Evolutionary conservation across 2,797 vertebrate genomes (phyloP).

Genomic region (Lutjanus argentimaculatus): DNA sequence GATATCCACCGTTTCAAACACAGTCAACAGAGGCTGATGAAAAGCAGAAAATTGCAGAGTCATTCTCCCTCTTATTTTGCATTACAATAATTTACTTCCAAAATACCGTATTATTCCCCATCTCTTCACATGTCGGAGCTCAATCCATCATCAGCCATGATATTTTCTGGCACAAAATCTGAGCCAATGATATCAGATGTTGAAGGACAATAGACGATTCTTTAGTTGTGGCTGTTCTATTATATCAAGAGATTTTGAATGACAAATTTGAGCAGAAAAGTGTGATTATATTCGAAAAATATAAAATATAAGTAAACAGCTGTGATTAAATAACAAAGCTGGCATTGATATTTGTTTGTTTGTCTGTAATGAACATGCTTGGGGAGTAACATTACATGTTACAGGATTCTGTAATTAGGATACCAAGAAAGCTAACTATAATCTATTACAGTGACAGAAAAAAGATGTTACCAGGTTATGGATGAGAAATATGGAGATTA

Average conservation of each 20-base stretch:
- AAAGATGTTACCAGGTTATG: too few relatives aligned
- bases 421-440: too few relatives aligned
- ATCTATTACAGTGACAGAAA: too few relatives aligned
- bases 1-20: conserved; percentile 15
- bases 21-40: not conserved
- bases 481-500: too few relatives aligned
- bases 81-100: not conserved
- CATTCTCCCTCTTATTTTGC: conserved; percentile 3
- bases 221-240: not conserved
- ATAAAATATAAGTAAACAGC: not conserved
- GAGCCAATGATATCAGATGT: not conserved
- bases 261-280: not conserved
- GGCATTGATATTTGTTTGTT: not conserved
- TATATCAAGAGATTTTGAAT: conserved; percentile 4
- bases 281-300: not conserved
- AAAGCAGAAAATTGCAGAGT: conserved; percentile 28
- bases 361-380: not conserved
- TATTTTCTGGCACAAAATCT: not conserved
- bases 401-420: too few relatives aligned
- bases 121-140: conserved; percentile 6
- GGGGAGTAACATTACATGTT: too few relatives aligned
- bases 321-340: conserved; percentile 4
- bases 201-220: conserved; percentile 7
- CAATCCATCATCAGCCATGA: conserved; percentile 1
- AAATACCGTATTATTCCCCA: not conserved